A percentile compares a stretch with the other conserved stretches of the same genome.
Conservation (phyloP, 1,140 invertebrate genomes). For the Sminthurides bifidus region DNA sequence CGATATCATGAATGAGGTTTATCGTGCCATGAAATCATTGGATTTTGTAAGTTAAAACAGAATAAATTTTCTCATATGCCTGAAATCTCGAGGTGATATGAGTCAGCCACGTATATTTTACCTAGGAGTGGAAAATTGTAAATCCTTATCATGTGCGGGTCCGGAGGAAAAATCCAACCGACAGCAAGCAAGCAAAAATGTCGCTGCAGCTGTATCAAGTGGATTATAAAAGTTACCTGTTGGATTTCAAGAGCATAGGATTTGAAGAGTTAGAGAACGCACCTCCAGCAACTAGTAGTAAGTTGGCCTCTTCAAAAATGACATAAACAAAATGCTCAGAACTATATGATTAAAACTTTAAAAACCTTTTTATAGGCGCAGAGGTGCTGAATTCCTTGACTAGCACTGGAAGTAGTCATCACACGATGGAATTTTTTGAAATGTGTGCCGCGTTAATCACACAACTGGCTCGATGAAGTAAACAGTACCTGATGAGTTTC, state of each 20-base stretch:
- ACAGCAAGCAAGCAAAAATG: slow-evolving; percentile 80
- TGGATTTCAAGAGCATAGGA: slow-evolving; percentile 93
- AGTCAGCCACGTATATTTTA: slow-evolving; percentile 10
- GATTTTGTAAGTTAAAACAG: slow-evolving; percentile 75
- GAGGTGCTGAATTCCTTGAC: slow-evolving; percentile 19
- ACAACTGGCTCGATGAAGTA: slow-evolving; percentile 72
- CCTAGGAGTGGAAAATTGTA: slow-evolving; percentile 91
- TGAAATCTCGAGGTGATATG: too few species aligned
- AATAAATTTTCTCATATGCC: too few species aligned
- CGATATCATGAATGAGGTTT: slow-evolving; percentile 99
- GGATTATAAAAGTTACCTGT: slow-evolving; percentile 89
- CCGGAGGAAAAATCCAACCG: slow-evolving; percentile 67
- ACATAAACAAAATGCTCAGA: too few species aligned
- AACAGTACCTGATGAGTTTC: too few species aligned
- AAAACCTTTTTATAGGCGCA: slow-evolving; percentile 15
- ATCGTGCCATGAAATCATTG: slow-evolving; percentile 93
- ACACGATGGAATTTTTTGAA: slow-evolving; percentile 99
- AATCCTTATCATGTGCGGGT: slow-evolving; percentile 89
- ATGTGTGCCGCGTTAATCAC: slow-evolving; percentile 98
- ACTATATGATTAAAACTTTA: too few species aligned
- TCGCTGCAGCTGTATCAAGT: slow-evolving; percentile 97
- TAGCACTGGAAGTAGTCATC: slow-evolving; percentile 50
- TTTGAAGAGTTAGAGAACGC: slow-evolving; percentile 53
- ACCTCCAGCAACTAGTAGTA: not conserved
- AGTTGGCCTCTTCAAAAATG: not conserved